These are phyloP conservation scores for Chiloscyllium plagiosum DNA, from an alignment of 2,113 vertebrate species.

Conservation along the genomic window DNA sequence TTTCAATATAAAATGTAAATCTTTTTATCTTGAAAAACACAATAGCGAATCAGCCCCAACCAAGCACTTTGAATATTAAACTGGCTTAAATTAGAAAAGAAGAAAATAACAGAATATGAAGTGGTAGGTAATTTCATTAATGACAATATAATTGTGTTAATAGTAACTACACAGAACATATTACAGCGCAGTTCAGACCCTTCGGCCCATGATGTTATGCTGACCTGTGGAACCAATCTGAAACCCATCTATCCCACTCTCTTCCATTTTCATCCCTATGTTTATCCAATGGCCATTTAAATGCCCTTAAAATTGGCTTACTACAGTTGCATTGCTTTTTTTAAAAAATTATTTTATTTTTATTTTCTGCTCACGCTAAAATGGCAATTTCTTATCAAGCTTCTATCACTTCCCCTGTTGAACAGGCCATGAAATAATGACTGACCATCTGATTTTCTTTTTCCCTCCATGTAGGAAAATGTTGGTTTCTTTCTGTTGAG, in stretches of 20 bases:
- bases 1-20: background rate
- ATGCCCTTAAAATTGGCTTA: too few species aligned
- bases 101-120: background rate
- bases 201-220: too few species aligned
- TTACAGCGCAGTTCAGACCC: too few species aligned
- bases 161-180: background rate
- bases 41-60: background rate
- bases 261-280: too few species aligned
- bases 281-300: too few species aligned
- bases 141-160: background rate
- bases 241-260: too few species aligned
- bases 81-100: background rate
- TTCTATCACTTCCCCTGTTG: background rate
- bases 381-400: background rate
- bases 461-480: background rate
- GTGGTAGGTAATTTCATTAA: background rate
- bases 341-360: background rate
- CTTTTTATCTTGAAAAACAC: background rate
- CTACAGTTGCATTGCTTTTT: background rate
- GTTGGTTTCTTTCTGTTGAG: background rate
- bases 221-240: too few species aligned
- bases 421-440: background rate
- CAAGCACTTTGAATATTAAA: background rate
- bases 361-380: background rate
- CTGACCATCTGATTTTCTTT: background rate